A percentile compares a stretch with the other conserved stretches of the same genome.
Conservation (phyloP, 1,140 invertebrate species). For the Vanessa tameamea region DNA sequence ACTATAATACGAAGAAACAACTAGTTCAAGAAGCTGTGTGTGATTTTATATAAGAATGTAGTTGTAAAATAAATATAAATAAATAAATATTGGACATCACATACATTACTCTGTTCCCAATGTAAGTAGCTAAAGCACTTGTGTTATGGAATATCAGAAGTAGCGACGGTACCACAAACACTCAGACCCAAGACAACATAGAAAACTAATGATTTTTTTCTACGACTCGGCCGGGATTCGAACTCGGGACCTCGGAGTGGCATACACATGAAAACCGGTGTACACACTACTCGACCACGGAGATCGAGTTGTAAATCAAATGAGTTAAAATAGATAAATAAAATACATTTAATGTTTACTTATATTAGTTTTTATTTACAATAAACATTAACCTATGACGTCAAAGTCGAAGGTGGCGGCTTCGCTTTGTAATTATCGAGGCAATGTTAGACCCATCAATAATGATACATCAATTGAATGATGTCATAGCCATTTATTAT, state of each 20-base stretch:
- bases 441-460: conserved; percentile 50
- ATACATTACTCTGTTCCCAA: too few species aligned
- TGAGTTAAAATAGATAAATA: conserved; percentile 1
- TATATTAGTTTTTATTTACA: conserved; percentile 8
- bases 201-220: too few species aligned
- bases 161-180: too few species aligned
- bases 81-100: too few species aligned
- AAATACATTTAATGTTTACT: not conserved
- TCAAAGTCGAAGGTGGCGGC: conserved; percentile 35
- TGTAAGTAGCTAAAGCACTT: too few species aligned
- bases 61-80: too few species aligned
- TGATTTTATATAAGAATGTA: not conserved
- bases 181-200: too few species aligned
- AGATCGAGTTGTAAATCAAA: not conserved
- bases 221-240: too few species aligned
- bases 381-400: conserved; percentile 34
- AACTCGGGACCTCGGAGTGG: too few species aligned
- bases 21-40: not conserved
- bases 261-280: too few species aligned
- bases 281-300: too few species aligned
- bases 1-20: not conserved
- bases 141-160: too few species aligned
- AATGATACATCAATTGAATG: conserved; percentile 45
- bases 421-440: conserved; percentile 43
- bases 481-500: conserved; percentile 45